Percentiles rank a stretch among this genome's conserved stretches.
Evolutionary conservation across 2,888 invertebrate species (phyloP).

Genomic region (Onthophagus sagittarius): DNA sequence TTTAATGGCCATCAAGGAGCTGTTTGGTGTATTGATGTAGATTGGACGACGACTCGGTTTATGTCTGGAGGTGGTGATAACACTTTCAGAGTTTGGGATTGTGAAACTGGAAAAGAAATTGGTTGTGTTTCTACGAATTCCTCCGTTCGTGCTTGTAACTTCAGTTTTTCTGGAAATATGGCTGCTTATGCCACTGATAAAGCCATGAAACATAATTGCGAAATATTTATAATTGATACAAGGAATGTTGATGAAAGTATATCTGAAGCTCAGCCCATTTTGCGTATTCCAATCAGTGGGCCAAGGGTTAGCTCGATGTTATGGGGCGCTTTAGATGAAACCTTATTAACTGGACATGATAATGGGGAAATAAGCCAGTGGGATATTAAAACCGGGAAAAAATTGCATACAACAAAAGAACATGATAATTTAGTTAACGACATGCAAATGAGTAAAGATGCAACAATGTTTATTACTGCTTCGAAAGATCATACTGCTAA

Average conservation of each 20-base stretch:
- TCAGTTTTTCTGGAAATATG: slow-evolving; percentile 89
- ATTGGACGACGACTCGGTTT: slow-evolving; percentile 89
- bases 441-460: slow-evolving; percentile 91
- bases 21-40: slow-evolving; percentile 97
- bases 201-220: slow-evolving; percentile 86
- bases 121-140: slow-evolving; percentile 78
- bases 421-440: slow-evolving; percentile 90
- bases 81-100: slow-evolving; percentile 90
- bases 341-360: slow-evolving; percentile 89
- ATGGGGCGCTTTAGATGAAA: slow-evolving; percentile 93
- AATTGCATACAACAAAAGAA: slow-evolving; percentile 72
- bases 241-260: slow-evolving; percentile 70
- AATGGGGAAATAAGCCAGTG: slow-evolving; percentile 89
- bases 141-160: slow-evolving; percentile 87
- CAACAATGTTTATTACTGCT: slow-evolving; percentile 94
- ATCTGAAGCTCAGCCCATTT: slow-evolving; percentile 66
- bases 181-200: slow-evolving; percentile 92
- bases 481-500: slow-evolving; percentile 96
- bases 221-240: slow-evolving; percentile 83
- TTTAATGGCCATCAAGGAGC: slow-evolving; percentile 97
- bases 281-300: slow-evolving; percentile 74
- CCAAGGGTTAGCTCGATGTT: slow-evolving; percentile 88
- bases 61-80: slow-evolving; percentile 86
- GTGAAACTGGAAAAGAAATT: slow-evolving; percentile 73
- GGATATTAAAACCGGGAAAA: slow-evolving; percentile 89